Evolutionary conservation across 1,140 invertebrate genomes (phyloP).

Genomic region (Heliothis subflexa): DNA sequence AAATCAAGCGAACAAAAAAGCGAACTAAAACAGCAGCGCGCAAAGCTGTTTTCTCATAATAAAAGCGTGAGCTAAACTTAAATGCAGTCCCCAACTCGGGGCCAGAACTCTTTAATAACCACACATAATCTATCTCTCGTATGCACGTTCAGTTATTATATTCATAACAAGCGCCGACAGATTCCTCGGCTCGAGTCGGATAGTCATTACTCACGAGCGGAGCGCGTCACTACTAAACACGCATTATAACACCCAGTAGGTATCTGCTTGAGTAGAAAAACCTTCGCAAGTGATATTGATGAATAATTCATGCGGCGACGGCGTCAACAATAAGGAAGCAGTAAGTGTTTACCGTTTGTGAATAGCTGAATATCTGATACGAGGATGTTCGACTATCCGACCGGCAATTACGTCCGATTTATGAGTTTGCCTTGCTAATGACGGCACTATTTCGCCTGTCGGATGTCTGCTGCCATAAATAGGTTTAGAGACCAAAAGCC

Average conservation of each 20-base stretch:
- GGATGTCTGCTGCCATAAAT: not conserved
- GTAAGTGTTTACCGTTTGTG: conserved; percentile 44
- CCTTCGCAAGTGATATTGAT: conserved; percentile 41
- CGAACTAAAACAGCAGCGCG: not conserved
- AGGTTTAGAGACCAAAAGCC: conserved; percentile 12
- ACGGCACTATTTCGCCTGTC: conserved; percentile 2
- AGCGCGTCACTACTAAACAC: conserved; percentile 36
- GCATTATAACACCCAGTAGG: conserved; percentile 43
- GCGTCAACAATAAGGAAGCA: conserved; percentile 43
- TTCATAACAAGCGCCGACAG: conserved; percentile 30
- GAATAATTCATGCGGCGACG: conserved; percentile 39
- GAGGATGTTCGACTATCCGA: conserved; percentile 10
- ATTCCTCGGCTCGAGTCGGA: conserved; percentile 14
- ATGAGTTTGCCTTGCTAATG: conserved; percentile 32
- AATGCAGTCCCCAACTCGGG: conserved; percentile 10
- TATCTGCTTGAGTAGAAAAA: conserved; percentile 45
- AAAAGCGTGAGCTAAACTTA: conserved; percentile 16
- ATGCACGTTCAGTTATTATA: conserved; percentile 11
- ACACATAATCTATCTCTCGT: conserved; percentile 2
- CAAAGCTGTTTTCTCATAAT: not conserved
- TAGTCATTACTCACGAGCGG: conserved; percentile 34
- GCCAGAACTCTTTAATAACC: not conserved
- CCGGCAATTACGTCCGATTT: conserved; percentile 11
- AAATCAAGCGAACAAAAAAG: not conserved
- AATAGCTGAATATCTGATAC: conserved; percentile 38